These are phyloP conservation scores for Loris lydekkerianus DNA, from an alignment of 2,797 vertebrate genomes.

Conservation along the genomic window DNA sequence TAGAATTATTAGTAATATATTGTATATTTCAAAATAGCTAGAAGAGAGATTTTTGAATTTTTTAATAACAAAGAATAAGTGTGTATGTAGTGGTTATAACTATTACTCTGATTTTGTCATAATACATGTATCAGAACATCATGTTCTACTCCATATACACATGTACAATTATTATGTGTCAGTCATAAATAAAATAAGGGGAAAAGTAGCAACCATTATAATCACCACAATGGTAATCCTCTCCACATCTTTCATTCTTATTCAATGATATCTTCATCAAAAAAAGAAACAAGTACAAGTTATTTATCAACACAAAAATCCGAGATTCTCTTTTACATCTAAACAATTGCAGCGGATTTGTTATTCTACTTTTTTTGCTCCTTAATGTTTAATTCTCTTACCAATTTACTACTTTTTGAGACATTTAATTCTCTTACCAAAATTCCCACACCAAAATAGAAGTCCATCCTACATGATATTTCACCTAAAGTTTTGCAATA, in stretches of 20 bases:
- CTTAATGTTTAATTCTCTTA: neutral
- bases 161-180: neutral
- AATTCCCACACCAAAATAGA: neutral
- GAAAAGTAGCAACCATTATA: neutral
- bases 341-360: neutral
- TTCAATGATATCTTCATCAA: neutral
- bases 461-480: neutral
- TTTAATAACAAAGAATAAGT: neutral
- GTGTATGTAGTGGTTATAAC: neutral
- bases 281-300: neutral
- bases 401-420: neutral
- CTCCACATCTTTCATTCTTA: neutral
- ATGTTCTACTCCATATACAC: neutral
- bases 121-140: neutral
- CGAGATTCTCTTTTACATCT: neutral
- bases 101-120: neutral
- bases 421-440: neutral
- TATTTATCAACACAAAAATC: neutral
- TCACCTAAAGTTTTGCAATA: neutral
- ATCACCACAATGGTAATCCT: neutral
- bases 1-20: neutral
- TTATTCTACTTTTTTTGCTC: neutral
- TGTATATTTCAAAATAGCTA: neutral
- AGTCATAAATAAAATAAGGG: neutral
- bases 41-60: neutral